These are phyloP conservation scores for Ctenopoma multispine DNA, from an alignment of 2,797 vertebrate species.

Conservation along the genomic window DNA sequence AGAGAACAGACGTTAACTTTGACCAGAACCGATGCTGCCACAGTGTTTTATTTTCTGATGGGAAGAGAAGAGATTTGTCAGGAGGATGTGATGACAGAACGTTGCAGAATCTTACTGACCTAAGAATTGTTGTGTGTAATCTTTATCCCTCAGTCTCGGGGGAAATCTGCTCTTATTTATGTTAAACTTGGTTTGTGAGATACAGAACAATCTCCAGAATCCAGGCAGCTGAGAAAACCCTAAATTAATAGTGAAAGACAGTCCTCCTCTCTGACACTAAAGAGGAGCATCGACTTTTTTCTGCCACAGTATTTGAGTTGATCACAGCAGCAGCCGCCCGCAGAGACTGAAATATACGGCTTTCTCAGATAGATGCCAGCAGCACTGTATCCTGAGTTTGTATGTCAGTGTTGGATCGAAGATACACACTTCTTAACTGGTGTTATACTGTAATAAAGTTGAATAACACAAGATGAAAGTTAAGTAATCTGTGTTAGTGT, in stretches of 20 bases:
- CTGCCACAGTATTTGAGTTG: conserved; percentile 13
- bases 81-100: conserved; percentile 16
- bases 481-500: not conserved
- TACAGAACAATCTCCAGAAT: conserved; percentile 10
- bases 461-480: conserved; percentile 30
- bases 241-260: conserved; percentile 1
- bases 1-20: not conserved
- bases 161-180: conserved; percentile 52
- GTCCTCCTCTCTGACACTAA: conserved; percentile 32
- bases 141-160: conserved; percentile 15
- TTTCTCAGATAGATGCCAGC: no score
- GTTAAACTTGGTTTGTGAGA: conserved; percentile 24
- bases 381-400: conserved; percentile 30
- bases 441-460: conserved; percentile 65
- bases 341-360: conserved; percentile 18
- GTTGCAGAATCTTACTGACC: conserved; percentile 1
- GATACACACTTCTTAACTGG: conserved; percentile 21
- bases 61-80: conserved; percentile 4
- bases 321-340: conserved; percentile 19
- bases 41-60: conserved; percentile 29
- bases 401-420: conserved; percentile 30
- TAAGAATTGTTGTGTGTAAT: conserved; percentile 21
- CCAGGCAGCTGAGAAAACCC: conserved; percentile 42
- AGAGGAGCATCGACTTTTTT: conserved; percentile 9
- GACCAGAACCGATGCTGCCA: not conserved